Base-by-base conservation (phyloP, 2,113 vertebrate genomes). In the Hypocryptadius cinnamomeus region DNA sequence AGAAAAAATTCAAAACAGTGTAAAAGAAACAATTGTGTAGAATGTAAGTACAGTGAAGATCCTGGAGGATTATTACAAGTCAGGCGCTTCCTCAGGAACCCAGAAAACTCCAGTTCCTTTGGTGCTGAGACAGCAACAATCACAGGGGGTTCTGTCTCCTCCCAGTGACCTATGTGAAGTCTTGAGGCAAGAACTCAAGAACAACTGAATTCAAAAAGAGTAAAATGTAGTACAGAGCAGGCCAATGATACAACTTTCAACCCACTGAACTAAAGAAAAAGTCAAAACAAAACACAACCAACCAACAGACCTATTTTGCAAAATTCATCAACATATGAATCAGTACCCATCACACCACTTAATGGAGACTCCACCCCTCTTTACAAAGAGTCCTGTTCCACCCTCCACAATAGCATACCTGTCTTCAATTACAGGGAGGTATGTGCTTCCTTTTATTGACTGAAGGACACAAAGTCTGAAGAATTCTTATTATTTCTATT, bases 341-440 rank as follows among this genome's bases (percentile, higher is more conserved):
- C 76, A 85, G 84, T 25, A 68, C 20, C 21, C 20, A 1, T 45
- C 54, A 83, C 56, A 69, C 45, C 13, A 40, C 2, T 56, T n/a
- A 79, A 20, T 42, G n/a, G 35, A 77, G 72, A 76, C 92, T 96
- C 88, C 87, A 71, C 89, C 83, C 76, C 94, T 80, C 74, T 60
- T 65, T 17, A 66, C 5, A 13, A 47, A 54, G 91, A 70, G 61
- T 90, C 28, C 44, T 3, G 35, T 87, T 89, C 89, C 90, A 56
- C 57, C 84, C 40, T 94, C n/a, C 80, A 64, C 72, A 92, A 24
- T 0, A 83, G 60, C 85, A 80, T 57, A 83, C 68, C 30, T 69
- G 56, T 25, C 81, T 65, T 77, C 78, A 94, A 71, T 91, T 90
- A 83, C 56, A 93, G 22, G 35, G 71, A 42, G 3, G 1, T 40